Evolutionary conservation across 2,113 vertebrate species (phyloP).

Genomic region (Conger conger): DNA sequence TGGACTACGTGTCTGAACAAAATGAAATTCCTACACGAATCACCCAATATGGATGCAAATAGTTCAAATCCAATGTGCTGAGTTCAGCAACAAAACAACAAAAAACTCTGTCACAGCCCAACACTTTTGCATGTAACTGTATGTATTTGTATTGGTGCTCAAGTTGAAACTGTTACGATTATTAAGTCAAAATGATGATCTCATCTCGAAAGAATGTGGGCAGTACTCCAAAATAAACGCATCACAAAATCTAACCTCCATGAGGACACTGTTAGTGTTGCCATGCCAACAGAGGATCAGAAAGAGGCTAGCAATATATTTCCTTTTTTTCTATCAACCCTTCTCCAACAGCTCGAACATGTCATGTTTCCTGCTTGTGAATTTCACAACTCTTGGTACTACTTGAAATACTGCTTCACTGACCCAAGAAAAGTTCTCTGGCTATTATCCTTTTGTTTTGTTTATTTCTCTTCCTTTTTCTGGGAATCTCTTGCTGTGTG

Average conservation of each 20-base stretch:
- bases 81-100: too few relatives aligned
- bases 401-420: neutral
- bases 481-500: neutral
- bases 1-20: too few relatives aligned
- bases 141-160: neutral
- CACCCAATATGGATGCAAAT: too few relatives aligned
- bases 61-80: too few relatives aligned
- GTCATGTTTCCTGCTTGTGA: neutral
- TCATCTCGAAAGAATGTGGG: conserved; percentile 62
- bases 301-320: neutral
- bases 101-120: too few relatives aligned
- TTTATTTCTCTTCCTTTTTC: neutral
- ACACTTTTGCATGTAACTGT: neutral
- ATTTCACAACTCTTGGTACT: neutral
- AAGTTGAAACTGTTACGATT: neutral
- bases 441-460: neutral
- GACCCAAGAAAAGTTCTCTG: neutral
- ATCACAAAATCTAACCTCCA: conserved; percentile 44
- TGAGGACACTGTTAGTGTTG: conserved; percentile 41
- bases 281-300: neutral
- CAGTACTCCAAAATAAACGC: conserved; percentile 50
- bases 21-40: too few relatives aligned
- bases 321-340: neutral
- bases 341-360: neutral
- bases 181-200: conserved; percentile 42